Conservation (phyloP, 2,888 invertebrate genomes). For the Diplazon laetatorius region DNA sequence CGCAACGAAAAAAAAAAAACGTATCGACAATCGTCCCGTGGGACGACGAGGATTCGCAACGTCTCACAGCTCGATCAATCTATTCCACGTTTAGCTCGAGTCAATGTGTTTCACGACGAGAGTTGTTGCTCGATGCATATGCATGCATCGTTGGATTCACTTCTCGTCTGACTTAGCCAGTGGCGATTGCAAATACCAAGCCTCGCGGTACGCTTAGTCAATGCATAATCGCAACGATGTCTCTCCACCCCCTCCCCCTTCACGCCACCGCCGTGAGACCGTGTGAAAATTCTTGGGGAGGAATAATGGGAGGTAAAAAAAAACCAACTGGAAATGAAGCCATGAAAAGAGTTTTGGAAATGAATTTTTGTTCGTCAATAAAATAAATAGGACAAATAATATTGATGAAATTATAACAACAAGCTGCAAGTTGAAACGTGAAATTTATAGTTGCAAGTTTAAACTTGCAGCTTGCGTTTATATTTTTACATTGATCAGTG, state of each 20-base stretch:
- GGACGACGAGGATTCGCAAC: slow-evolving; percentile 29
- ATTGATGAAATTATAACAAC: too few species aligned
- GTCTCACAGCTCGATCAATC: slow-evolving; percentile 54
- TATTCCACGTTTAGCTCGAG: slow-evolving; percentile 60
- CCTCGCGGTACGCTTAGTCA: slow-evolving; percentile 35
- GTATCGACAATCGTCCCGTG: slow-evolving; percentile 17
- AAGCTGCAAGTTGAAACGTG: too few species aligned
- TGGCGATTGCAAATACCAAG: slow-evolving; percentile 52
- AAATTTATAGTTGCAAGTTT: too few species aligned
- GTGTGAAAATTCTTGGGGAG: slow-evolving; percentile 48
- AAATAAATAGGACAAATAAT: too few species aligned
- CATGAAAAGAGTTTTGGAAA: neutral
- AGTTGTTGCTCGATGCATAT: slow-evolving; percentile 53
- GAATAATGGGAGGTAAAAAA: neutral
- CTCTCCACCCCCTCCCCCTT: too few species aligned
- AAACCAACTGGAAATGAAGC: neutral
- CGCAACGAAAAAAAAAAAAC: slow-evolving; percentile 13
- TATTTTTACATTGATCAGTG: too few species aligned
- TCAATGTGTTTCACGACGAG: slow-evolving; percentile 33
- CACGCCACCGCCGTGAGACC: too few species aligned
- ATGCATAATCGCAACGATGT: slow-evolving; percentile 50
- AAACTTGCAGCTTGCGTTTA: too few species aligned
- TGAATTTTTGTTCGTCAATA: too few species aligned
- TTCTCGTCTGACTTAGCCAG: slow-evolving; percentile 26
- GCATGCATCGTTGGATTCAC: slow-evolving; percentile 52